Percentiles rank a stretch among this genome's conserved stretches.
phyloP scores from a whole-genome alignment of 2,113 vertebrate genomes.

The Fukomys damarensis region DNA sequence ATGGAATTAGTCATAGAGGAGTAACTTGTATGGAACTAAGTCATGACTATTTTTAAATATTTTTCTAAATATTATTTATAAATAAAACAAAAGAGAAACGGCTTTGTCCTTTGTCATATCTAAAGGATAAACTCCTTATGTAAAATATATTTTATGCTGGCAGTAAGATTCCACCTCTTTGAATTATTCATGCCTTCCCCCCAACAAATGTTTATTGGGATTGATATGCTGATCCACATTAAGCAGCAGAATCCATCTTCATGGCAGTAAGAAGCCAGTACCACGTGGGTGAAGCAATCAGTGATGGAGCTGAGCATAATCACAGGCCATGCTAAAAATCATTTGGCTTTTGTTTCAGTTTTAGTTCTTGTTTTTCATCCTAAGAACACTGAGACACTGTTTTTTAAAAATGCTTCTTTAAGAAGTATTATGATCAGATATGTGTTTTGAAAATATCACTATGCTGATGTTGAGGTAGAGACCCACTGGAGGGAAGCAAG shows the following conservation, averaged over 20 bases:
- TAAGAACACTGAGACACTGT: background rate
- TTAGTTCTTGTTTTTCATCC: background rate
- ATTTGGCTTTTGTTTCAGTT: background rate
- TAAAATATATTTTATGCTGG: background rate
- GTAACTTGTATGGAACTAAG: background rate
- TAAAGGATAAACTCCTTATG: background rate
- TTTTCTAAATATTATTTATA: constrained; percentile 2
- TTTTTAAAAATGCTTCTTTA: background rate
- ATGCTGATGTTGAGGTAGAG: background rate
- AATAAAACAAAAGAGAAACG: constrained; percentile 12
- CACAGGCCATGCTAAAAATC: background rate
- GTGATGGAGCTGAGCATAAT: background rate
- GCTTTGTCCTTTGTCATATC: background rate
- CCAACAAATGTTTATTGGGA: background rate
- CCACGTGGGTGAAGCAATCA: background rate
- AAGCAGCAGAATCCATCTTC: background rate
- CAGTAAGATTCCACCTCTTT: background rate
- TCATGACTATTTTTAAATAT: background rate
- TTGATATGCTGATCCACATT: background rate
- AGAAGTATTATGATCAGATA: background rate
- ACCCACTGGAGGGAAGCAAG: background rate
- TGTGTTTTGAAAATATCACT: background rate
- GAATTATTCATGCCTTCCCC: background rate
- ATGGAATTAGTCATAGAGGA: background rate
- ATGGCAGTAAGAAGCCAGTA: background rate